Base-by-base conservation (phyloP, 2,888 invertebrate genomes). In the Macaria liturata region DNA sequence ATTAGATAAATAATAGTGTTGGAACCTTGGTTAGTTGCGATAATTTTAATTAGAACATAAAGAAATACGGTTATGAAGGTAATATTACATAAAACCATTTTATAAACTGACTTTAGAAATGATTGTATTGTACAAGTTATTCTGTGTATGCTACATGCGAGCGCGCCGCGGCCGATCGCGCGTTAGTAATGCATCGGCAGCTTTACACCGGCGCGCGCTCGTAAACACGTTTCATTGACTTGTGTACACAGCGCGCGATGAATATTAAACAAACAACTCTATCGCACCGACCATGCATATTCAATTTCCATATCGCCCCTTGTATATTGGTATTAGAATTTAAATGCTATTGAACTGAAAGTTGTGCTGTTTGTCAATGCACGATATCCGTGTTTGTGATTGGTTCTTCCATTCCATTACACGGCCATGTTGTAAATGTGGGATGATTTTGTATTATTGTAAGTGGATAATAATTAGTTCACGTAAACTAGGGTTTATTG, bases 201-300 rank as follows among this genome's bases (percentile, higher is more conserved):
- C 76, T 78, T 72, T 86, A 81, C 84, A 85, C 80, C 80, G 85
- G 67, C 67, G 72, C 71, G 67, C 72, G 74, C 69, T 83, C 83
- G 82, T 86, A 86, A 87, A 87, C 82, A 82, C 77, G 76, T 78
- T 86, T 82, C 84, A 86, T 86, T 80, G 84, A 82, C 79, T 78
- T 75, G 75, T 74, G 76, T 78, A 72, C 69, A 75, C 76, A 80
- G 76, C 82, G 69, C 79, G 75, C 81, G 78, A 83, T 88, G 86
- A 87, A 88, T 86, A 83, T 80, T 80, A 78, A 82, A 86, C 74
- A 70, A 73, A 66, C 62, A 46, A 62, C 64, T 62, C 69, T 60
- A 56, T 58, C 53, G 53, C 32, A 45, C 31, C 7, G 73, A 72
- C 71, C 69, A 75, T 81, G 79, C 82, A 79, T 79, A 81, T 81